A percentile compares a stretch with the other conserved stretches of the same genome.
These are phyloP conservation scores for Solenodon paradoxus DNA, from an alignment of 2,113 vertebrate genomes.

Conservation along the genomic window DNA sequence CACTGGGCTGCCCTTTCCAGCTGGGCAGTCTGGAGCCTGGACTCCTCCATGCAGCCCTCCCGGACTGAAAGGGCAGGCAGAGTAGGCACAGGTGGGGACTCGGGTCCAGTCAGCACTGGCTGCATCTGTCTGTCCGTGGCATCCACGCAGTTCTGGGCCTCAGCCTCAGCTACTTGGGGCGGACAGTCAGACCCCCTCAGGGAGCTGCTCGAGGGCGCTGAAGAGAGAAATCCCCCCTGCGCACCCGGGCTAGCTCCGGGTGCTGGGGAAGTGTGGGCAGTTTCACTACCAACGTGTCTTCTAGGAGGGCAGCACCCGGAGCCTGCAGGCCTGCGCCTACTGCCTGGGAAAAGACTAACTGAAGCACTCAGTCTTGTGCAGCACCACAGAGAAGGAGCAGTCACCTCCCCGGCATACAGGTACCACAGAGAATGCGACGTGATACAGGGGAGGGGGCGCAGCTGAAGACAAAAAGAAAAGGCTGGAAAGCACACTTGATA, in stretches of 20 bases:
- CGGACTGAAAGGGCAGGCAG: neutral
- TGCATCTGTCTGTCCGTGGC: neutral
- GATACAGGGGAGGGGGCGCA: neutral
- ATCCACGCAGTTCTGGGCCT: neutral
- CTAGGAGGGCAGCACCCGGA: too few species aligned
- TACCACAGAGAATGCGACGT: neutral
- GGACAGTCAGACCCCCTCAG: neutral
- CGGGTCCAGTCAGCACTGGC: too few species aligned
- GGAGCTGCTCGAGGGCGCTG: neutral
- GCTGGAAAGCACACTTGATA: neutral
- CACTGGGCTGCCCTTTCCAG: too few species aligned
- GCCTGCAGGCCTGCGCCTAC: too few species aligned
- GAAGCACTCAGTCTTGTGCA: too few species aligned
- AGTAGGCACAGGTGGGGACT: neutral
- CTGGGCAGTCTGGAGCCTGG: too few species aligned
- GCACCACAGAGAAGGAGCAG: neutral
- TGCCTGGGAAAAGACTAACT: too few species aligned
- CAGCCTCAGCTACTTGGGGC: neutral
- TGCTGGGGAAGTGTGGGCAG: too few species aligned
- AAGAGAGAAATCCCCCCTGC: too few species aligned
- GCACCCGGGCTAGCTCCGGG: too few species aligned
- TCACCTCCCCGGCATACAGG: fast-evolving
- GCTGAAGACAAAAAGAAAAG: neutral
- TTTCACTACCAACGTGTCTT: neutral
- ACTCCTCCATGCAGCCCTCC: neutral